Conservation (phyloP, 2,797 vertebrate genomes). For the Urosaurus nigricauda region DNA sequence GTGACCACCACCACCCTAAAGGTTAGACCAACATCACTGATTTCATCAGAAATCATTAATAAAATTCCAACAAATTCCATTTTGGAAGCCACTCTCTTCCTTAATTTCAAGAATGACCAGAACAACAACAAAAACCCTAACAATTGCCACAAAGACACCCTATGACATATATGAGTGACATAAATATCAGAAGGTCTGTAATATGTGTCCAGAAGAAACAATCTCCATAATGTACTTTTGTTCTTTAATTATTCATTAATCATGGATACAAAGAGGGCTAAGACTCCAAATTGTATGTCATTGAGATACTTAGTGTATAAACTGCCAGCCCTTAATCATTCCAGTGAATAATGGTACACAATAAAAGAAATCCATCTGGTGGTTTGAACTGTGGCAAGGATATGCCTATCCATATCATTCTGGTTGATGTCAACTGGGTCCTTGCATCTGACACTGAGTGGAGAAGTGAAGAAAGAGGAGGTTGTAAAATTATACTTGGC, state of each 20-base stretch:
- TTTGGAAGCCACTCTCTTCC: not conserved
- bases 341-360: constrained; percentile 9
- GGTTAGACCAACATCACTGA: not conserved
- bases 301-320: not conserved
- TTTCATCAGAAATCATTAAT: not conserved
- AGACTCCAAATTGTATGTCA: not conserved
- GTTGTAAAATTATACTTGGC: not conserved
- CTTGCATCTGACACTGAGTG: not conserved
- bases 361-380: constrained; percentile 14
- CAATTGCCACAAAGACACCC: not conserved
- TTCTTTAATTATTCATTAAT: constrained; percentile 41
- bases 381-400: constrained; percentile 9
- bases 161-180: not conserved
- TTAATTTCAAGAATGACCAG: constrained; percentile 5
- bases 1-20: not conserved
- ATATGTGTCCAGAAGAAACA: constrained; percentile 9
- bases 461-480: not conserved
- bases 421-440: not conserved
- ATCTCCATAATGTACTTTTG: not conserved
- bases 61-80: not conserved
- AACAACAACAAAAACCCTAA: not conserved
- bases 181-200: constrained; percentile 1
- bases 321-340: not conserved
- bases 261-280: not conserved
- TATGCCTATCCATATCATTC: not conserved